Base-by-base conservation (phyloP, 2,888 invertebrate genomes). In the Hydriomena furcata region DNA sequence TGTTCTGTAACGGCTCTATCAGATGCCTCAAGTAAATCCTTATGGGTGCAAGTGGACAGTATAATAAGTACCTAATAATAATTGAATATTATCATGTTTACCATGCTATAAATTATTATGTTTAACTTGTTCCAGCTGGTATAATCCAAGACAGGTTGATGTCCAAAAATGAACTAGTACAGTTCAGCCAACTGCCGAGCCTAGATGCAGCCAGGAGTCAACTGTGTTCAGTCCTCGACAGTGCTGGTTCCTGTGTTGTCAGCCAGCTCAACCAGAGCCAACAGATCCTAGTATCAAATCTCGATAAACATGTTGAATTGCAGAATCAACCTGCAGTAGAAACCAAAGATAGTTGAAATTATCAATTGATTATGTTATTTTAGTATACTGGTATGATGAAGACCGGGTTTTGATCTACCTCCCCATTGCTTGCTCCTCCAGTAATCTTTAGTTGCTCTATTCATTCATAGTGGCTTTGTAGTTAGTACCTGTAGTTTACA, bases 61-160 rank as follows among this genome's bases (percentile, higher is more conserved):
- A n/a, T n/a, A n/a, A n/a, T n/a, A n/a, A n/a, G n/a, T n/a, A n/a
- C n/a, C n/a, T n/a, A n/a, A n/a, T n/a, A n/a, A n/a, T n/a, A n/a
- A n/a, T n/a, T n/a, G n/a, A n/a, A n/a, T n/a, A n/a, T n/a, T n/a
- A n/a, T 17, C 17, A 17, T 3, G 4, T 17, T 4, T 3, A 17
- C 17, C 4, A 3, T 17, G 2, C 17, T 17, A 31, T 7, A 31
- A n/a, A 17, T 17, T 7, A 32, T 20, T 32, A 5, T 7, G 13
- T 13, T 31, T 1, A 7, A 30, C 6, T 36, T 44, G 55, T 86
- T 86, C 31, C 80, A 94, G 95, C 93, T 75, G 96, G 94, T n/a
- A 93, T 96, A 52, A 91, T 94, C 40, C 93, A 96, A 65, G 93
- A 93, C 35, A 91, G 87, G 48, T 77, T 96, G 20, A 65, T 96